phyloP scores from a whole-genome alignment of 1,140 invertebrate species.

The Papilio machaon region DNA sequence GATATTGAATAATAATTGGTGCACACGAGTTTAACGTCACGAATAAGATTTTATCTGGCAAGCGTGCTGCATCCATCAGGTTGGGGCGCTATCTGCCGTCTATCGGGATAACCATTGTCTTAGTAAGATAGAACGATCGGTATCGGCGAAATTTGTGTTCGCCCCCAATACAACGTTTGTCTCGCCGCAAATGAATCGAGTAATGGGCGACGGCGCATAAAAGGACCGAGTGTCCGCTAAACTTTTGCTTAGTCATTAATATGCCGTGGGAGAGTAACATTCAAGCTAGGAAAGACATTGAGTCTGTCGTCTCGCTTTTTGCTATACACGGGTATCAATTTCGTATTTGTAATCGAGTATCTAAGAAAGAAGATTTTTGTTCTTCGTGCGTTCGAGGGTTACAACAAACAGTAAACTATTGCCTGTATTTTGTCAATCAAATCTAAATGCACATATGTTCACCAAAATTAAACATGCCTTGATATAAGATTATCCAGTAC shows the following conservation, averaged over 20 bases:
- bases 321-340: background rate
- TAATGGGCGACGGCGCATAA: slow-evolving; percentile 68
- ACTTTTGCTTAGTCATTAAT: slow-evolving; percentile 77
- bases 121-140: slow-evolving; percentile 63
- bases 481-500: slow-evolving; percentile 32
- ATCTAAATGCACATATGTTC: slow-evolving; percentile 10
- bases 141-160: slow-evolving; percentile 77
- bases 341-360: background rate
- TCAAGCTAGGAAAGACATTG: slow-evolving; percentile 33
- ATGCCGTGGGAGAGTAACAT: slow-evolving; percentile 66
- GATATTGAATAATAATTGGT: slow-evolving; percentile 80
- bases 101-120: slow-evolving; percentile 79
- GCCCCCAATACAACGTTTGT: slow-evolving; percentile 71
- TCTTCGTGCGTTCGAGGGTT: background rate
- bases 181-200: slow-evolving; percentile 75
- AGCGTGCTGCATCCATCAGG: slow-evolving; percentile 78
- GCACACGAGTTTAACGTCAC: slow-evolving; percentile 67
- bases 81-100: slow-evolving; percentile 61
- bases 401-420: background rate
- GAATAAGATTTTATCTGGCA: slow-evolving; percentile 71
- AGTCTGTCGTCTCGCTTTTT: slow-evolving; percentile 23
- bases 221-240: slow-evolving; percentile 66
- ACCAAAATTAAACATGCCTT: slow-evolving; percentile 22
- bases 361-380: no score
- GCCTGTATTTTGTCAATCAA: slow-evolving; percentile 20